Base-by-base conservation (phyloP, 2,797 vertebrate species). In the Tapera naevia region DNA sequence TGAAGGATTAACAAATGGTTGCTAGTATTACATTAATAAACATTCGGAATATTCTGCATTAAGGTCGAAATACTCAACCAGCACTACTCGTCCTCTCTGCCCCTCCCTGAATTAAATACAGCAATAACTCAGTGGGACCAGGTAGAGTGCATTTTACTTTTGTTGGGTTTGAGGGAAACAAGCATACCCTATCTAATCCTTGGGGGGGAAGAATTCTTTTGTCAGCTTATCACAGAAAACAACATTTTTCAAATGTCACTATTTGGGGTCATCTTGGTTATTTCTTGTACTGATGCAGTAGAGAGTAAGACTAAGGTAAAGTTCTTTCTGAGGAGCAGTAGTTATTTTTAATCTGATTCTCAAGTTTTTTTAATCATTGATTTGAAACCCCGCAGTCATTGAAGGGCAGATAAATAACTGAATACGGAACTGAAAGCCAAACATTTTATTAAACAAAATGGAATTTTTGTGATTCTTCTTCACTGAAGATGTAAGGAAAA, bases 21-120 rank as follows among this genome's bases (percentile, higher is more conserved):
- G 32, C n/a, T 58, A 37, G 37, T 17, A 41, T 51, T 58, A 69
- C 13, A 22, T 62, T 60, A 50, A 54, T 46, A 71, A 89, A 79
- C 45, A 66, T 30, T 60, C 48, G 33, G 23, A 37, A 56, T 88
- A 92, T 56, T 92, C 17, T 76, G 16, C 39, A 56, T 61, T 74
- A 92, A 64, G 22, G 43, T 0, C 57, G 46, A 45, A 61, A 28
- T 21, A 30, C 22, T 86, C 65, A 50, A 10, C 13, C 41, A 81
- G 60, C 1, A 1, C 39, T 67, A 14, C 23, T n/a, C 1, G 0
- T 70, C 32, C 35, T 64, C 58, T 46, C 4, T 74, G n/a, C 51
- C 6, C 1, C 51, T 86, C 46, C 48, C 23, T 16, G 45, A 37
- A 50, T 84, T 27, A 73, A 91, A 79, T 70, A 24, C 45, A 61